phyloP scores from a whole-genome alignment of 2,888 invertebrate genomes.

The Tipula lateralis region DNA sequence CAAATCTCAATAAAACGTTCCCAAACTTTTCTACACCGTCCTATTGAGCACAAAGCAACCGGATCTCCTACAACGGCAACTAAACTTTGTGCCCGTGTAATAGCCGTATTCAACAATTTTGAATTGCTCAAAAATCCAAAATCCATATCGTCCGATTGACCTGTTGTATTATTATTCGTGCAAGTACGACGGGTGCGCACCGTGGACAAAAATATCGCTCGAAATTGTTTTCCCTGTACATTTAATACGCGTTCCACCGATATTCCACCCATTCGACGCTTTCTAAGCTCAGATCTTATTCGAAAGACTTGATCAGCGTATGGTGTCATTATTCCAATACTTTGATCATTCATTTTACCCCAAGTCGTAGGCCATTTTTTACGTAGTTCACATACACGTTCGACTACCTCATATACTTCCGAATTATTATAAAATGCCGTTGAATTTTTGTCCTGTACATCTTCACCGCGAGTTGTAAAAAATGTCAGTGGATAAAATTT shows the following conservation, averaged over 20 bases:
- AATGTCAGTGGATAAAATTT: constrained; percentile 71
- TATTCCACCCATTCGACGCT: constrained; percentile 66
- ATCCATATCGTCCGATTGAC: constrained; percentile 57
- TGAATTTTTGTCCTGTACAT: constrained; percentile 70
- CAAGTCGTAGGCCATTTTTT: constrained; percentile 69
- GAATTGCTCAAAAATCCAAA: constrained; percentile 79
- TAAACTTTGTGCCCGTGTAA: constrained; percentile 73
- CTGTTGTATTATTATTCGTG: constrained; percentile 45
- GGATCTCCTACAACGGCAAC: constrained; percentile 84
- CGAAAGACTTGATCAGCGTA: constrained; percentile 75
- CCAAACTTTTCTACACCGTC: constrained; percentile 76
- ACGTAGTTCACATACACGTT: constrained; percentile 65
- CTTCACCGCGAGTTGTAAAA: constrained; percentile 73
- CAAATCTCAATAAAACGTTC: constrained; percentile 70
- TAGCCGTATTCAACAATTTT: constrained; percentile 75
- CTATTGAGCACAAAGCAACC: constrained; percentile 72
- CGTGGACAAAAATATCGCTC: constrained; percentile 75
- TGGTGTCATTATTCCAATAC: constrained; percentile 79
- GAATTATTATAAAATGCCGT: constrained; percentile 78
- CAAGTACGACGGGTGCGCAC: constrained; percentile 68
- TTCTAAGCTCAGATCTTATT: constrained; percentile 70
- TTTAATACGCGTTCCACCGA: constrained; percentile 78
- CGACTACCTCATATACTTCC: constrained; percentile 76
- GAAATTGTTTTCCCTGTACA: constrained; percentile 83
- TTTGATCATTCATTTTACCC: constrained; percentile 69